Evolutionary conservation across 2,113 vertebrate species (phyloP).

Genomic region (Rhinolophus sinicus): DNA sequence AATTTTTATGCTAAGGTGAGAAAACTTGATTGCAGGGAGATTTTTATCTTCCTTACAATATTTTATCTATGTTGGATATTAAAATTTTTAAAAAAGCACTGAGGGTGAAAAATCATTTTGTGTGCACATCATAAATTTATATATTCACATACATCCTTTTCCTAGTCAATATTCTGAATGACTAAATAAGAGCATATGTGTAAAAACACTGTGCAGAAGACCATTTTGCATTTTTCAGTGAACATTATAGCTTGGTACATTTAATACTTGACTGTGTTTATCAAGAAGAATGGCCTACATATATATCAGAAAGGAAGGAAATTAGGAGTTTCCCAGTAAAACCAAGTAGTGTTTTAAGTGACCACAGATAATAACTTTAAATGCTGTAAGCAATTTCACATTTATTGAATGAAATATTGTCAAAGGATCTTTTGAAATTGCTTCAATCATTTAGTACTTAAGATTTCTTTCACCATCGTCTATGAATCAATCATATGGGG

Average conservation of each 20-base stretch:
- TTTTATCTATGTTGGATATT: conserved; percentile 1
- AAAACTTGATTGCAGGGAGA: background rate
- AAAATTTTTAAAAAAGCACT: conserved; percentile 31
- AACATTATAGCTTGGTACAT: background rate
- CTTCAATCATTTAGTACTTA: background rate
- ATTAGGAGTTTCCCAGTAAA: conserved; percentile 1
- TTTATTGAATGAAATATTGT: conserved; percentile 2
- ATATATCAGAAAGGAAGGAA: background rate
- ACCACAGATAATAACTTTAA: background rate
- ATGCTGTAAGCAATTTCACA: background rate
- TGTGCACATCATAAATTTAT: background rate
- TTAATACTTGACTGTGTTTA: background rate
- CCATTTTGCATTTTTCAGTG: background rate
- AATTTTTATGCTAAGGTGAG: conserved; percentile 41
- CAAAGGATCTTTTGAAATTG: background rate
- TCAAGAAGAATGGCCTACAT: background rate
- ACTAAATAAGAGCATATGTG: background rate
- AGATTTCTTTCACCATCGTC: background rate
- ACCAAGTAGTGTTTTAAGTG: background rate
- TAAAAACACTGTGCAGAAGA: background rate
- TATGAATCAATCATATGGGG: background rate
- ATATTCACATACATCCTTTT: background rate
- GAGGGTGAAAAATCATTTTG: background rate
- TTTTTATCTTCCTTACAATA: background rate
- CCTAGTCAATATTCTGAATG: background rate